Base-by-base conservation (phyloP, 2,888 invertebrate genomes). In the Tachina lurida region DNA sequence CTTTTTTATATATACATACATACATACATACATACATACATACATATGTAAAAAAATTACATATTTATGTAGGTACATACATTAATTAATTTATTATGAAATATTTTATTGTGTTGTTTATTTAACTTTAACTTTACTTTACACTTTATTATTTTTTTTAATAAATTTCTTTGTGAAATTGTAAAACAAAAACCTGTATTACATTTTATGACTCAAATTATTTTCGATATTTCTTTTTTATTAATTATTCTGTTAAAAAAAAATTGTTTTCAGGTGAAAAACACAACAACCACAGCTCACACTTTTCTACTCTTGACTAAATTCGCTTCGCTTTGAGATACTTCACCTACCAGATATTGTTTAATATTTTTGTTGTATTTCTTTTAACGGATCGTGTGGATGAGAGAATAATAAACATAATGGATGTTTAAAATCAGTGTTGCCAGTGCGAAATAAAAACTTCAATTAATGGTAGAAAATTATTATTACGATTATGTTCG, bases 341-440 rank as follows among this genome's bases (percentile, higher is more conserved):
- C n/a, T 52, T 31, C 19, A 39, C 1, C 67, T 78, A 73, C 67
- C 77, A 56, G 45, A 39, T 65, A 67, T 73, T 73, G 22, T 52
- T 73, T 71, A 13, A 77, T 45, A 73, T 41, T 54, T 73, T 79
- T 65, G 54, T 65, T 73, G 19, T 41, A 7, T 79, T 70, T 39
- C 47, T 79, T 79, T 78, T 54, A 84, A 78, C 77, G 73, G 83
- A 84, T 84, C 83, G 19, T 74, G 54, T 56, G 41, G 3, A 73
- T 52, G 39, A 78, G 54, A 84, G 65, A 83, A 67, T 47, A 83
- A 67, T 47, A 65, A 54, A 68, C 45, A 31, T 7, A 78, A 68
- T 67, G n/a, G 52, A 83, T 65, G 58, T 71, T 22, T 77, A 45
- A 60, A n/a, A 73, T 15, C 19, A 78, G 77, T 78, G 73, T 78